Base-by-base conservation (phyloP, 2,888 invertebrate species). In the Stegana nigrithorax region DNA sequence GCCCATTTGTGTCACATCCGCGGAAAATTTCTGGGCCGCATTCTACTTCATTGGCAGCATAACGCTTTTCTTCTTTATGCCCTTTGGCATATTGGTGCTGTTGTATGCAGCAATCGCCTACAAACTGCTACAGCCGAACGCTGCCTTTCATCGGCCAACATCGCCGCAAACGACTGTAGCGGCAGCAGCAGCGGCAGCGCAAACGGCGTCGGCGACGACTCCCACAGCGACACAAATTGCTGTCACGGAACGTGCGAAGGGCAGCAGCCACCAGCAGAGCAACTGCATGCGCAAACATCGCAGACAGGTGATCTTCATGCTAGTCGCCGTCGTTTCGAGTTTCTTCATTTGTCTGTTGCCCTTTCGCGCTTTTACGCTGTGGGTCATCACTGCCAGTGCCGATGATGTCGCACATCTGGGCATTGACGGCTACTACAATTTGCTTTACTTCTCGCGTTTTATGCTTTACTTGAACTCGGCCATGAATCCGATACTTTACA, bases 331-430 rank as follows among this genome's bases (percentile, higher is more conserved):
- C 0, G 95, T 96, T 0, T 83, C 95, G 26, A 93, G 94, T 56
- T 97, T 97, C 86, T 97, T 97, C 85, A 86, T 96, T 59, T 96
- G 96, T 81, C 88, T 97, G 45, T 86, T 97, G 64, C 97, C 97
- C 0, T 95, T 96, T 84, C 90, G 95, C 67, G 93, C 95, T 2
- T 88, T 97, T 47, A 95, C 93, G 0, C 86, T 97, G 50, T 96
- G 94, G 93, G 91, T 95, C 64, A 92, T 96, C 60, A 89, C 93
- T 63, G 91, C 91, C 50, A 91, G 93, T 27, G 88, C 90, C 0
- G 91, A 92, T 78, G 89, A 89, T 81, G 87, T 90, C 83, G 86
- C 87, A 82, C 85, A 89, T 53, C 87, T 95, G 77, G 94, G 95
- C 65, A 87, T 93, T 80, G 93, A 95, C 71, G 90, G 90, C 60